Percentiles rank a stretch among this genome's conserved stretches.
These are phyloP conservation scores for Yoshiicerus persimilis DNA, from an alignment of 1,140 invertebrate species.

Conservation along the genomic window DNA sequence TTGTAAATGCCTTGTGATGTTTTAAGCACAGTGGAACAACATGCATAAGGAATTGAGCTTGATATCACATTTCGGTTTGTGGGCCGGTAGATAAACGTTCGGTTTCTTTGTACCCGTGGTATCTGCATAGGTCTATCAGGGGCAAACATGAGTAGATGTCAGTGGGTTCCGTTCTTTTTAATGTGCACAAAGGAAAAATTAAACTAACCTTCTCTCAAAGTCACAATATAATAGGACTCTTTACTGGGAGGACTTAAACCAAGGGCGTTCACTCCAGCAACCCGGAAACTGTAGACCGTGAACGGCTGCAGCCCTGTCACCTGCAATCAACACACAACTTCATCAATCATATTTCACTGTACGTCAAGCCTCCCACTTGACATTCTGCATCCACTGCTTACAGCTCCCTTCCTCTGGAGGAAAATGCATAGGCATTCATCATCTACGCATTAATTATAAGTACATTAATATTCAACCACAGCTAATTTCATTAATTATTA, in stretches of 20 bases:
- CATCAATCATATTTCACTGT: not conserved
- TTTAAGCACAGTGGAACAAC: too few species aligned
- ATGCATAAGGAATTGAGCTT: too few species aligned
- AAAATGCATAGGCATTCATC: too few species aligned
- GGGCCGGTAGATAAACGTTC: not conserved
- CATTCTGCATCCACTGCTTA: not conserved
- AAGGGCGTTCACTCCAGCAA: slow-evolving; percentile 70
- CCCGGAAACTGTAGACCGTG: slow-evolving; percentile 74
- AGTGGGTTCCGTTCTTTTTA: not conserved
- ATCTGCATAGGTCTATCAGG: not conserved
- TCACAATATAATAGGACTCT: slow-evolving; percentile 74
- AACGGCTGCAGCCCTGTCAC: slow-evolving; percentile 68
- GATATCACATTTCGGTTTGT: too few species aligned
- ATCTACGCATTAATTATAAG: too few species aligned
- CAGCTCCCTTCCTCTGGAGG: too few species aligned
- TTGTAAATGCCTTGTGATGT: too few species aligned
- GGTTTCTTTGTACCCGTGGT: not conserved
- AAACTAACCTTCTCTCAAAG: slow-evolving; percentile 69
- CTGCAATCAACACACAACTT: slow-evolving; percentile 31
- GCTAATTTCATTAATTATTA: not conserved
- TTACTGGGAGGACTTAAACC: slow-evolving; percentile 69
- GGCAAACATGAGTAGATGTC: not conserved
- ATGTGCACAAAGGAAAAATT: not conserved
- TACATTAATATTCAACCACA: too few species aligned
- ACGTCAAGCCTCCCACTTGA: not conserved